A percentile compares a stretch with the other conserved stretches of the same genome.
These are phyloP conservation scores for Microctenopoma stevenorrisi DNA, from an alignment of 2,797 vertebrate species.

Conservation along the genomic window DNA sequence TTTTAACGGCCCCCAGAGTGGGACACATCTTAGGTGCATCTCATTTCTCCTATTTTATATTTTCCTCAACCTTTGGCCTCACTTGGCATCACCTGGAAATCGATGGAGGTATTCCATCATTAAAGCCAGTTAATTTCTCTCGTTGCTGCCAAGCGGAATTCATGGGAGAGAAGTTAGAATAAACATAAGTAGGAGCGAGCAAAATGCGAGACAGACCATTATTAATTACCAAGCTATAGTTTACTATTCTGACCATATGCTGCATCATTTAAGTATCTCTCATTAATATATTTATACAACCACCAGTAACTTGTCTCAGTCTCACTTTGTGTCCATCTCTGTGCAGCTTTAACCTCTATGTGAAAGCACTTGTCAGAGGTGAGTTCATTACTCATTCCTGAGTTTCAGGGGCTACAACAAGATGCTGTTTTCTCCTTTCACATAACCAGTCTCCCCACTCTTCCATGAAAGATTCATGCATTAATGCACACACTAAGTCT, in stretches of 20 bases:
- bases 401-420: slow-evolving; percentile 29
- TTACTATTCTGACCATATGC: neutral
- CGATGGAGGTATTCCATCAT: slow-evolving; percentile 46
- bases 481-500: slow-evolving; percentile 1
- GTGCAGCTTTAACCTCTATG: neutral
- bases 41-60: slow-evolving; percentile 57
- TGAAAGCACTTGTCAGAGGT: slow-evolving; percentile 17
- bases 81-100: slow-evolving; percentile 51
- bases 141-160: slow-evolving; percentile 16
- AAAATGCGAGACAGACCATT: slow-evolving; percentile 15
- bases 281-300: too few relatives aligned
- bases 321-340: slow-evolving; percentile 5
- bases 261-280: too few relatives aligned
- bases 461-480: slow-evolving; percentile 40
- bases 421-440: slow-evolving; percentile 31
- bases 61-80: slow-evolving; percentile 39
- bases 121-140: slow-evolving; percentile 30
- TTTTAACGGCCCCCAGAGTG: slow-evolving; percentile 30
- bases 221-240: neutral
- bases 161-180: slow-evolving; percentile 11
- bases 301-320: too few relatives aligned
- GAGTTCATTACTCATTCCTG: slow-evolving; percentile 33
- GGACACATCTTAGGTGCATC: slow-evolving; percentile 34
- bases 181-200: slow-evolving; percentile 12
- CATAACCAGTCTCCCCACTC: slow-evolving; percentile 18